Evolutionary conservation across 2,113 vertebrate genomes (phyloP).

Genomic region (Glaucidium brasilianum): DNA sequence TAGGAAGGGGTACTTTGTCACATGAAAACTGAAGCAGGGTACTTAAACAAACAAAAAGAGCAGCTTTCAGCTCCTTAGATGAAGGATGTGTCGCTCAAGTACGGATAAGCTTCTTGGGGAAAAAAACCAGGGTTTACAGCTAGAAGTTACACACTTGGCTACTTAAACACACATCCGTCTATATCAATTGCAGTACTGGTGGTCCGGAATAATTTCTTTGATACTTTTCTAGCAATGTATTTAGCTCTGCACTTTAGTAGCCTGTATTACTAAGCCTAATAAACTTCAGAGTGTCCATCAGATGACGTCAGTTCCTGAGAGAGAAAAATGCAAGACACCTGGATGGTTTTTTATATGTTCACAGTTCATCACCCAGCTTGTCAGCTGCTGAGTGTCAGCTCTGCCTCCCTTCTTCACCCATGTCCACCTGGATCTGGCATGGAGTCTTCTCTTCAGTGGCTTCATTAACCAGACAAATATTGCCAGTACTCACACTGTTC

Average conservation of each 20-base stretch:
- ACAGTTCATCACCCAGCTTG: not conserved
- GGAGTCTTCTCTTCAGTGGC: not conserved
- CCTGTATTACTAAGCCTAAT: not conserved
- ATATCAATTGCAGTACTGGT: not conserved
- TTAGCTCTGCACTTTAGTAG: not conserved
- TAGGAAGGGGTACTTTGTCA: not conserved
- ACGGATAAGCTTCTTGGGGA: not conserved
- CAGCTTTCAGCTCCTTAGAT: not conserved
- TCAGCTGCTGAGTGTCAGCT: not conserved
- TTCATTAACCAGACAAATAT: slow-evolving; percentile 1
- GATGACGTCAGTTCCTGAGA: not conserved
- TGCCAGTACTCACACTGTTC: not conserved
- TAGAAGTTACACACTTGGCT: not conserved
- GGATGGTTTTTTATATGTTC: not conserved
- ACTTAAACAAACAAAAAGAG: not conserved
- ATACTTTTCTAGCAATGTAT: not conserved
- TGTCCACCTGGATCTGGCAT: not conserved
- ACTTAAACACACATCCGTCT: not conserved
- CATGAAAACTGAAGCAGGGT: not conserved
- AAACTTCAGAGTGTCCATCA: not conserved
- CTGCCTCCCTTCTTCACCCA: not conserved
- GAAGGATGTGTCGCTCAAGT: not conserved
- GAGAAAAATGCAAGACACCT: not conserved
- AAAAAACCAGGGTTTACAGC: not conserved
- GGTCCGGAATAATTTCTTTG: not conserved